A percentile compares a stretch with the other conserved stretches of the same genome.
Conservation (phyloP, 2,888 invertebrate genomes). For the Diloba caeruleocephala region DNA sequence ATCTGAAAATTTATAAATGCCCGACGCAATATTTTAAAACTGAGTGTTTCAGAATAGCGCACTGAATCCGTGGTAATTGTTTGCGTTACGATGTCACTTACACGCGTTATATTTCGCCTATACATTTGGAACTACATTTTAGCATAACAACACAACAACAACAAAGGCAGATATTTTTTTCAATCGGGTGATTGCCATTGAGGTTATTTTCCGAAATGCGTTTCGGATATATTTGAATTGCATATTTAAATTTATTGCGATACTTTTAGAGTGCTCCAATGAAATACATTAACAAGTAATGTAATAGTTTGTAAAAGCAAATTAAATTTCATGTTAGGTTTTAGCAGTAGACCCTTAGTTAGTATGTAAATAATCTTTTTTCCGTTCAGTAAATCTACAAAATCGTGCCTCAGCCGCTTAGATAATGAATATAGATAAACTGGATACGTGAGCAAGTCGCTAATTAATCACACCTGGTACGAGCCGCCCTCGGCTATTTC, state of each 20-base stretch:
- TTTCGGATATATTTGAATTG: no score
- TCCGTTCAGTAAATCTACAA: slow-evolving; percentile 67
- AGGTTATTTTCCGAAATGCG: no score
- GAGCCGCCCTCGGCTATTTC: slow-evolving; percentile 61
- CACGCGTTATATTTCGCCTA: no score
- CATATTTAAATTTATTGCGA: background rate
- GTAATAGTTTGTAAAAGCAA: slow-evolving; percentile 16
- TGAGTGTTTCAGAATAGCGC: no score
- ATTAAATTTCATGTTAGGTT: slow-evolving; percentile 32
- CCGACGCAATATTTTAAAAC: no score
- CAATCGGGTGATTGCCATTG: no score
- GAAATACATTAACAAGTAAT: background rate
- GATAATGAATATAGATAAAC: slow-evolving; percentile 80
- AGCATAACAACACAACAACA: background rate
- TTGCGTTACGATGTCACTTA: no score
- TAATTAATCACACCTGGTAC: slow-evolving; percentile 76
- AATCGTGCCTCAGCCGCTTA: slow-evolving; percentile 77
- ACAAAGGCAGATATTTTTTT: slow-evolving; percentile 4
- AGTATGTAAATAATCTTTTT: slow-evolving; percentile 66
- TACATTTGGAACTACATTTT: slow-evolving; percentile 32
- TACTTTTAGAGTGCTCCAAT: background rate
- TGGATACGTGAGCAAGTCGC: slow-evolving; percentile 69
- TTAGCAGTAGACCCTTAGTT: slow-evolving; percentile 34
- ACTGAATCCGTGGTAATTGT: no score
- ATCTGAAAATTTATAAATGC: no score